Conservation (phyloP, 2,113 vertebrate genomes). For the Halichoeres trimaculatus region DNA sequence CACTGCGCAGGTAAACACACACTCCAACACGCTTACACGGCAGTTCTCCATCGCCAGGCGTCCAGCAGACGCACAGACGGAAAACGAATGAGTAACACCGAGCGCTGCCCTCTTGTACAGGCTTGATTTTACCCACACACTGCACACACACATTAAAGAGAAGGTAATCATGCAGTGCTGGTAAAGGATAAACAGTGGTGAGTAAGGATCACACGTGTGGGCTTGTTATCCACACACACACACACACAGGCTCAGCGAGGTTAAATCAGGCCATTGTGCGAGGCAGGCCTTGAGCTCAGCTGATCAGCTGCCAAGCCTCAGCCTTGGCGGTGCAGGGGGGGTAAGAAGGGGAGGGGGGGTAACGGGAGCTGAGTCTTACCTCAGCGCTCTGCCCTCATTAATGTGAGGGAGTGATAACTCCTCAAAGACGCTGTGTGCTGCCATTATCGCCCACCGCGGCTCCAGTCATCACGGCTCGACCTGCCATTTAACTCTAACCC, state of each 20-base stretch:
- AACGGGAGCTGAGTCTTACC: slow-evolving; percentile 66
- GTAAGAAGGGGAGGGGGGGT: slow-evolving; percentile 37
- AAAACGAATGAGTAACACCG: slow-evolving; percentile 29
- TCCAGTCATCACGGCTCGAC: slow-evolving; percentile 50
- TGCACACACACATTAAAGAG: slow-evolving; percentile 24
- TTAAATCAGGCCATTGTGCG: slow-evolving; percentile 69
- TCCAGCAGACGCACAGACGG: slow-evolving; percentile 26
- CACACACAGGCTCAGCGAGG: slow-evolving; percentile 27
- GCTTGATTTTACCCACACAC: slow-evolving; percentile 38
- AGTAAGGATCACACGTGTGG: slow-evolving; percentile 63
- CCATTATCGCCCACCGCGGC: slow-evolving; percentile 62
- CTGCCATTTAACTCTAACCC: slow-evolving; percentile 59
- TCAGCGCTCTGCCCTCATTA: slow-evolving; percentile 73
- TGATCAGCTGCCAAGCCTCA: slow-evolving; percentile 72
- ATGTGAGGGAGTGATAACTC: slow-evolving; percentile 74
- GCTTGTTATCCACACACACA: slow-evolving; percentile 44
- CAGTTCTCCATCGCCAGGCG: slow-evolving; percentile 2
- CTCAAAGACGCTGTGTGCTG: slow-evolving; percentile 67
- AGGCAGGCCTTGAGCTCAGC: slow-evolving; percentile 60
- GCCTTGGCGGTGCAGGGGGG: slow-evolving; percentile 46
- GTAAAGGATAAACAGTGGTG: slow-evolving; percentile 55
- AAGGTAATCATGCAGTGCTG: slow-evolving; percentile 42
- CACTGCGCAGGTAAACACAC: slow-evolving; percentile 90
- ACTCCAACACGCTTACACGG: neutral
- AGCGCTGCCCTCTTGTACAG: slow-evolving; percentile 38